These are phyloP conservation scores for Helicoverpa assulta DNA, from an alignment of 2,888 invertebrate genomes.

Conservation along the genomic window DNA sequence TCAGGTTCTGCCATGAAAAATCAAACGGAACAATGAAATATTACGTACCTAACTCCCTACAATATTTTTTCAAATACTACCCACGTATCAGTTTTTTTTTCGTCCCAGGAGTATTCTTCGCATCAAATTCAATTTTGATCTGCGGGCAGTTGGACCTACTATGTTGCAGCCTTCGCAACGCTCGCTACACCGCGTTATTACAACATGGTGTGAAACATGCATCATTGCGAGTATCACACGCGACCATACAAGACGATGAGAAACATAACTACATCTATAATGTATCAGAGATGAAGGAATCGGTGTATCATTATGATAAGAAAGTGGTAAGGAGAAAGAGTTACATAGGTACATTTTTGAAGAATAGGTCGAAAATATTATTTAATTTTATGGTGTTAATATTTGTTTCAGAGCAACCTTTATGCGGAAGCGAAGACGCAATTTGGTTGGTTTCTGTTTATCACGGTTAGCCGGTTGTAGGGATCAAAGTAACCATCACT, in stretches of 20 bases:
- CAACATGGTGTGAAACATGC: conserved; percentile 70
- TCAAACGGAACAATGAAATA: no score
- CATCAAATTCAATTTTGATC: conserved; percentile 80
- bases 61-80: not conserved
- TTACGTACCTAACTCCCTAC: not conserved
- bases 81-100: not conserved
- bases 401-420: conserved; percentile 63
- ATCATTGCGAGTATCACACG: conserved; percentile 60
- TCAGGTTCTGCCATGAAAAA: no score
- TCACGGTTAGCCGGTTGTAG: not conserved
- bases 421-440: conserved; percentile 57
- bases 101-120: conserved; percentile 82
- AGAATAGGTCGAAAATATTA: not conserved
- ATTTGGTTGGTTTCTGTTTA: conserved; percentile 67
- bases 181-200: conserved; percentile 79
- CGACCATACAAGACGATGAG: conserved; percentile 74
- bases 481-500: no score
- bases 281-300: conserved; percentile 70
- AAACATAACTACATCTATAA: conserved; percentile 78
- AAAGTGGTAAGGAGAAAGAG: conserved; percentile 63
- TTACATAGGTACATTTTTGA: no score
- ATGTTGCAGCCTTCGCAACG: conserved; percentile 83
- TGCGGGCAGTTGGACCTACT: conserved; percentile 85
- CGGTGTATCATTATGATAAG: conserved; percentile 77
- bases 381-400: conserved; percentile 2